phyloP scores from a whole-genome alignment of 2,888 invertebrate species.

The Tachystola acroxantha region DNA sequence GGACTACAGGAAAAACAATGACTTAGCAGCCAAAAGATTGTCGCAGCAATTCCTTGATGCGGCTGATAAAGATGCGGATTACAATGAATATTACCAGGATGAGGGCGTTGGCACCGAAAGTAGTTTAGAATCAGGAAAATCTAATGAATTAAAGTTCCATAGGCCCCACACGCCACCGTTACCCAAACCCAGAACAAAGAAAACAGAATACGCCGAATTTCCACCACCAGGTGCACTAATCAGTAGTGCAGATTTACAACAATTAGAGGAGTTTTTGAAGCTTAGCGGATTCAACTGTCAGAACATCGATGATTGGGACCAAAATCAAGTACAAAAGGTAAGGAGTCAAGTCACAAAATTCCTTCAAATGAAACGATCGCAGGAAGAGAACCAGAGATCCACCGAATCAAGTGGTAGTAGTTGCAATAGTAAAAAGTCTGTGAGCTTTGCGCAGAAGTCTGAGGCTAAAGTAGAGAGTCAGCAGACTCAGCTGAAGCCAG shows the following conservation, averaged over 20 bases:
- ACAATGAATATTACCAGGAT: conserved; percentile 76
- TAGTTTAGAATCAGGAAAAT: conserved; percentile 79
- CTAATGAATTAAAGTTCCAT: conserved; percentile 68
- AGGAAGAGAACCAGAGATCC: conserved; percentile 80
- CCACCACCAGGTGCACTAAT: conserved; percentile 72
- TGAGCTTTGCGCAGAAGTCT: conserved; percentile 85
- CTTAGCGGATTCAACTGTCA: conserved; percentile 83
- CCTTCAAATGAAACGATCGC: conserved; percentile 83
- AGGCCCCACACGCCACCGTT: conserved; percentile 73
- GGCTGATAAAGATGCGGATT: conserved; percentile 73
- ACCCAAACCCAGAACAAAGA: conserved; percentile 69
- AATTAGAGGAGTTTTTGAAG: conserved; percentile 84
- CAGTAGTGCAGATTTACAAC: conserved; percentile 81
- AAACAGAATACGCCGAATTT: conserved; percentile 69
- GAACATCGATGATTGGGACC: conserved; percentile 82
- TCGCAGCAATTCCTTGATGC: conserved; percentile 74
- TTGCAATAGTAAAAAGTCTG: conserved; percentile 83
- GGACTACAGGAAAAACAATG: conserved; percentile 72
- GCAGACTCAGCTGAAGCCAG: conserved; percentile 68
- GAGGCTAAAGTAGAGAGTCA: conserved; percentile 50
- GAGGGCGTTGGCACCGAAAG: conserved; percentile 81
- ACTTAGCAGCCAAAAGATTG: conserved; percentile 69
- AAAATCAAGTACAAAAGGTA: conserved; percentile 83
- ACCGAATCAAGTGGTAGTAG: conserved; percentile 78
- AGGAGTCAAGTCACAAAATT: conserved; percentile 85